Evolutionary conservation across 1,140 invertebrate species (phyloP).

Genomic region (Atopsyche davidsoni): DNA sequence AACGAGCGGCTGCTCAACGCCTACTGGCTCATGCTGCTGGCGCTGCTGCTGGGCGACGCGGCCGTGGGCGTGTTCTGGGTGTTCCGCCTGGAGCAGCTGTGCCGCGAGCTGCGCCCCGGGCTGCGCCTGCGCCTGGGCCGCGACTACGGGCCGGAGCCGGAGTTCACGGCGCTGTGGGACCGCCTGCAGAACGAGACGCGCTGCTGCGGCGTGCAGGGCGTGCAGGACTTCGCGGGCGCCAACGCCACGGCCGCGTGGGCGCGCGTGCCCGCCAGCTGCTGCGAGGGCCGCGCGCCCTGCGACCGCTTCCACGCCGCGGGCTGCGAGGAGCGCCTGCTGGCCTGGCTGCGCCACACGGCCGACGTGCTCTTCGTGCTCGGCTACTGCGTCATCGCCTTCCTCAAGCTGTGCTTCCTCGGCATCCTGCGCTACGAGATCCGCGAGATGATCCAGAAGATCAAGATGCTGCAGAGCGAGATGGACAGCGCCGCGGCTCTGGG

Average conservation of each 20-base stretch:
- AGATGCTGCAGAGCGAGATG: slow-evolving; percentile 51
- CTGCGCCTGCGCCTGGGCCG: slow-evolving; percentile 51
- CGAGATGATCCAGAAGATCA: slow-evolving; percentile 89
- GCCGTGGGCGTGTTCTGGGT: slow-evolving; percentile 83
- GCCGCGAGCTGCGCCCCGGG: slow-evolving; percentile 61
- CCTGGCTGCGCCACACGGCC: slow-evolving; percentile 70
- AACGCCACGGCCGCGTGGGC: slow-evolving; percentile 35
- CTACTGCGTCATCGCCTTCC: slow-evolving; percentile 84
- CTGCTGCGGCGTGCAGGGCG: slow-evolving; percentile 73
- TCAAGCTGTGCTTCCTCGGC: slow-evolving; percentile 84
- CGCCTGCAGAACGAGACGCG: slow-evolving; percentile 65
- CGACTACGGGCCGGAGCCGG: slow-evolving; percentile 66
- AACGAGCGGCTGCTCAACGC: slow-evolving; percentile 74
- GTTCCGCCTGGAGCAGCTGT: slow-evolving; percentile 71
- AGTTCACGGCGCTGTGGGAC: slow-evolving; percentile 76
- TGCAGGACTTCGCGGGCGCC: slow-evolving; percentile 54
- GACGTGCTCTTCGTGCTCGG: slow-evolving; percentile 78
- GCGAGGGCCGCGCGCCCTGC: slow-evolving; percentile 39
- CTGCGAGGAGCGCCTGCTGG: slow-evolving; percentile 62
- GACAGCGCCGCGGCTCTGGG: slow-evolving; percentile 35
- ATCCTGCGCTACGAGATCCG: slow-evolving; percentile 79
- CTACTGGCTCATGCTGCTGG: slow-evolving; percentile 77
- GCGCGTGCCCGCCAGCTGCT: slow-evolving; percentile 49
- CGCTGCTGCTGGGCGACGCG: slow-evolving; percentile 75
- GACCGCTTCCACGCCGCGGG: slow-evolving; percentile 48